Conservation (phyloP, 1,140 invertebrate genomes). For the Rhyzopertha dominica region DNA sequence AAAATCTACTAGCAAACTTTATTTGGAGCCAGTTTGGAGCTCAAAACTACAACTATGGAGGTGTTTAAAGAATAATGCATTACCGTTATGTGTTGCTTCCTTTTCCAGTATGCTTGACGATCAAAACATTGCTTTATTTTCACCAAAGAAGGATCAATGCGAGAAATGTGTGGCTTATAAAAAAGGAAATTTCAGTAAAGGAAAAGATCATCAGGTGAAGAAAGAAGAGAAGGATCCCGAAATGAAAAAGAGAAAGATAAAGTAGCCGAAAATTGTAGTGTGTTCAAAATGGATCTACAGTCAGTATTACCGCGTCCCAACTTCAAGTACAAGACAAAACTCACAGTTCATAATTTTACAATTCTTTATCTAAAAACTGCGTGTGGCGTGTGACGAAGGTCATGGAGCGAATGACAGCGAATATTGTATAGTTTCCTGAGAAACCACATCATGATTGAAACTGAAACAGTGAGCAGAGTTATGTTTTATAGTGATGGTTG, state of each 20-base stretch:
- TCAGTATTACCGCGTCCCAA: slow-evolving; percentile 37
- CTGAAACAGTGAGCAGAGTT: slow-evolving; percentile 5
- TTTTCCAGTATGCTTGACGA: too few relatives aligned
- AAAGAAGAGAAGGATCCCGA: slow-evolving; percentile 30
- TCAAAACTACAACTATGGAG: too few relatives aligned
- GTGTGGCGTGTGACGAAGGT: slow-evolving; percentile 30
- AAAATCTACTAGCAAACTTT: slow-evolving; percentile 18
- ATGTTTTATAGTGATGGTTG: slow-evolving; percentile 38
- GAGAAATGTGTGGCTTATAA: slow-evolving; percentile 36
- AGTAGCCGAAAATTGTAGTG: slow-evolving; percentile 20
- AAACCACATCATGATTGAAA: slow-evolving; percentile 35
- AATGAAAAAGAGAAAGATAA: slow-evolving; percentile 15
- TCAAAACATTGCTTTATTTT: too few relatives aligned
- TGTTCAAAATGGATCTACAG: slow-evolving; percentile 35
- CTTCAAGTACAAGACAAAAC: slow-evolving; percentile 42
- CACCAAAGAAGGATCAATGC: slow-evolving; percentile 43
- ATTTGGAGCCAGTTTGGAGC: slow-evolving; percentile 18
- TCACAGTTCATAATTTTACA: slow-evolving; percentile 40
- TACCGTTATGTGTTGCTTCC: too few relatives aligned
- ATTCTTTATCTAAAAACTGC: slow-evolving; percentile 42
- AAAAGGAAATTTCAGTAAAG: slow-evolving; percentile 33
- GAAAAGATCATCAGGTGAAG: slow-evolving; percentile 31
- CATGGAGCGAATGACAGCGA: slow-evolving; percentile 47
- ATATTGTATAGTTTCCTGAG: slow-evolving; percentile 41
- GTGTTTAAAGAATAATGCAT: too few relatives aligned